Evolutionary conservation across 2,113 vertebrate species (phyloP), one percentile per base, ranked within the genome.

Genomic region (Columba livia): DNA sequence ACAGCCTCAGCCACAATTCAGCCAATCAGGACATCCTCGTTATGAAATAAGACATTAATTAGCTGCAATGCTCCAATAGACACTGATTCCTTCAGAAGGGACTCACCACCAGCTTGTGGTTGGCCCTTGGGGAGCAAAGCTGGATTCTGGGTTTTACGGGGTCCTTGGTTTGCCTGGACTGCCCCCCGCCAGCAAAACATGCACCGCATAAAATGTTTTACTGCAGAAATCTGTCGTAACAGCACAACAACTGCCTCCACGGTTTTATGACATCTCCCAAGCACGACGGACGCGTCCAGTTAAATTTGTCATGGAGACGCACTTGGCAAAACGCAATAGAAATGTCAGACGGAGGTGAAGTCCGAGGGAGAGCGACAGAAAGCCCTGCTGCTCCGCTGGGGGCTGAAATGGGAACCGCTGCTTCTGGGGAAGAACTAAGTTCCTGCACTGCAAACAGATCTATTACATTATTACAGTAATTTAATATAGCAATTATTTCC

Each of bases 241-340:
- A 8, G 48, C 2, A 28, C 60, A 70, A 3, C 3, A 40, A 47
- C 20, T 6, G 36, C 83, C 65, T 36, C 8, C 6, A 8, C 6
- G 77, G 65, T 12, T 60, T 75, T 21, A 13, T 2, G 64, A 3
- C 70, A 29, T 8, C 57, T 82, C 50, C 24, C 40, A 28, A 28
- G 44, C 53, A 9, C 0, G 0, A 29, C 0, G 0, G 38, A 53
- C 5, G 18, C 0, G 0, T 19, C 54, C n/a, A 4, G 72, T 0
- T 13, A 3, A 21, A 65, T 85, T 16, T 64, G 80, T 42, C 61
- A 12, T 0, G 4, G 69, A 34, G 29, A n/a, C 2, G 15, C 1
- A 0, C 16, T 40, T 4, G 50, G 71, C 10, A 25, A 53, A 50
- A 29, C 4, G 34, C n/a, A 48, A 44, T 0, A 20, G 60, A 14